These are phyloP conservation scores for Mionectes macconnelli DNA, from an alignment of 2,113 vertebrate genomes.

Conservation along the genomic window DNA sequence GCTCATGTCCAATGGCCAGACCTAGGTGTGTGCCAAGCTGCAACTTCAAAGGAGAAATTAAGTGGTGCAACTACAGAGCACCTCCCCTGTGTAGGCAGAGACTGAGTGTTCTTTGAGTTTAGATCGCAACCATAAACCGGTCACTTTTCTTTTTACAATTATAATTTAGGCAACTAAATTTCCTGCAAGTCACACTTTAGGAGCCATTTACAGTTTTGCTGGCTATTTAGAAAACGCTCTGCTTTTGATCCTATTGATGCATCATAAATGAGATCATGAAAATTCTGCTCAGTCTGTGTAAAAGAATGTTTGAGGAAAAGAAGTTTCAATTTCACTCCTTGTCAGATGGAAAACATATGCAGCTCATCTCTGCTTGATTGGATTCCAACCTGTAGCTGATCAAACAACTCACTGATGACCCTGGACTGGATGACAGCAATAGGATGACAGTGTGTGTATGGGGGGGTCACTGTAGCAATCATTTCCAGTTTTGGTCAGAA, in stretches of 20 bases:
- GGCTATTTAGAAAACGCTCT: background rate
- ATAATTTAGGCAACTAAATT: background rate
- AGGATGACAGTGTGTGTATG: background rate
- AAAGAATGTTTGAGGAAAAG: background rate
- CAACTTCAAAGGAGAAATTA: constrained; percentile 16
- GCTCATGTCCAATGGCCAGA: background rate
- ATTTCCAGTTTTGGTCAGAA: background rate
- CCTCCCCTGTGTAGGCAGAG: constrained; percentile 21
- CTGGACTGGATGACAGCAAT: background rate
- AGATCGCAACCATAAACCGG: background rate
- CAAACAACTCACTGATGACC: background rate
- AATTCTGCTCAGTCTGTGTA: background rate
- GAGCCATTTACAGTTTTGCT: background rate
- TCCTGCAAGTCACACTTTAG: background rate
- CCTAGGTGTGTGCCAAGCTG: background rate
- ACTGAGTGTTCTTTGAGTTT: background rate
- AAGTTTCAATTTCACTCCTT: background rate
- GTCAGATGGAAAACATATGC: background rate
- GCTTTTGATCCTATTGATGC: background rate
- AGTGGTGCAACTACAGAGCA: background rate
- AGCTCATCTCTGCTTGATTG: background rate
- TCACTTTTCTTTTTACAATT: background rate
- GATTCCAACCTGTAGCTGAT: background rate
- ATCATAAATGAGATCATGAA: background rate
- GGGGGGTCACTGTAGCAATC: background rate